phyloP scores from a whole-genome alignment of 2,888 invertebrate species.

The Sarcophaga subvicina region DNA sequence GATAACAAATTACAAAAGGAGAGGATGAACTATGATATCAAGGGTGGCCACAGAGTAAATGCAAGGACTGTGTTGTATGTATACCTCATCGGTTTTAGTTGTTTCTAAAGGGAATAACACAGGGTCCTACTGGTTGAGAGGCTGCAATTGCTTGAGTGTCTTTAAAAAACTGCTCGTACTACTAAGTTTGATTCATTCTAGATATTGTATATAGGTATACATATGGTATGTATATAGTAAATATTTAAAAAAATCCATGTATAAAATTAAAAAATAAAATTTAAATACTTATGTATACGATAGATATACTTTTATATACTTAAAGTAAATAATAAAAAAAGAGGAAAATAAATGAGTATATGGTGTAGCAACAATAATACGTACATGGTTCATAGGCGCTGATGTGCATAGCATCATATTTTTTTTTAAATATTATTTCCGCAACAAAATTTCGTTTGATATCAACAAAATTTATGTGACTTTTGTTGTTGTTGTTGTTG shows the following conservation, averaged over 20 bases:
- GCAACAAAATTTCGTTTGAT: constrained; percentile 71
- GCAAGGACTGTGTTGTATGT: no score
- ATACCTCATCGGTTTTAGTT: no score
- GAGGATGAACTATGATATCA: no score
- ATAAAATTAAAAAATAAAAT: constrained; percentile 1
- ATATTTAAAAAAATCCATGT: background rate
- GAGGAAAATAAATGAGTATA: constrained; percentile 34
- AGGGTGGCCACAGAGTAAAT: no score
- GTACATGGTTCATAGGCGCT: constrained; percentile 81
- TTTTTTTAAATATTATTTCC: constrained; percentile 70
- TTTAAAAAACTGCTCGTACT: no score
- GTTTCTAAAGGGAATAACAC: no score
- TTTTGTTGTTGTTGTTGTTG: constrained; percentile 26
- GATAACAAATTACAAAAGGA: no score
- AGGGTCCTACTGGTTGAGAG: no score
- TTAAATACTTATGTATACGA: background rate
- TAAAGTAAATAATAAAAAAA: constrained; percentile 32
- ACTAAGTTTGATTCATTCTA: no score
- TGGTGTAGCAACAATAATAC: constrained; percentile 71
- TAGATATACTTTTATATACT: background rate
- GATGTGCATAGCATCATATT: constrained; percentile 82
- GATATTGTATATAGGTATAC: no score
- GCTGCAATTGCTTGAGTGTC: no score
- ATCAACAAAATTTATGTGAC: constrained; percentile 67
- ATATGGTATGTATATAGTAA: no score